Evolutionary conservation across 1,140 invertebrate species (phyloP).

Genomic region (Belonocnema kinseyi): DNA sequence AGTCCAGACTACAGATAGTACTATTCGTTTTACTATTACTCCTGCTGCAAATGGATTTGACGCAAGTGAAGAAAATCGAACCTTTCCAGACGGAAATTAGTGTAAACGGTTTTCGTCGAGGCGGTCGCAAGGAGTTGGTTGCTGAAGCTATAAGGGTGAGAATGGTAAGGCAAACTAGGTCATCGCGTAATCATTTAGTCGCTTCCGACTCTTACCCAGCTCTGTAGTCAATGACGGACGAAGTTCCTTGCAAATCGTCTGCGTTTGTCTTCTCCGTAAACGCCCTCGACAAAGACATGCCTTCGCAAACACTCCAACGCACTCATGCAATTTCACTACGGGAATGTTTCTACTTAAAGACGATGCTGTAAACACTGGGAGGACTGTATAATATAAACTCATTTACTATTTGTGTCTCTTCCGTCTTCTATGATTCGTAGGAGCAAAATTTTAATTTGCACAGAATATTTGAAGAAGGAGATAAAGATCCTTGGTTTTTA

Average conservation of each 20-base stretch:
- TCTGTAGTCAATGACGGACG: conserved; percentile 14
- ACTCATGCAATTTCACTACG: not conserved
- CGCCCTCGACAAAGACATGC: conserved; percentile 10
- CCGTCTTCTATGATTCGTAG: not conserved
- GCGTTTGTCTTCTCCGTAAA: conserved; percentile 18
- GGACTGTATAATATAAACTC: not conserved
- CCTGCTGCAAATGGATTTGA: not conserved
- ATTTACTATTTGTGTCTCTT: not conserved
- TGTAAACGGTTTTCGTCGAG: conserved; percentile 16
- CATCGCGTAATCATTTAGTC: conserved; percentile 28
- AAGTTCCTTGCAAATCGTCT: conserved; percentile 21
- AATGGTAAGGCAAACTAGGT: conserved; percentile 24
- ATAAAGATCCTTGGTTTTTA: no score
- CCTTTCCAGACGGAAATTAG: conserved; percentile 22
- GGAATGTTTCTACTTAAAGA: not conserved
- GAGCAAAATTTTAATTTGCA: no score
- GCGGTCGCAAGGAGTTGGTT: conserved; percentile 1
- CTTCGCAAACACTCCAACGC: not conserved
- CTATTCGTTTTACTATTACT: not conserved
- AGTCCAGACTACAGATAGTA: conserved; percentile 10
- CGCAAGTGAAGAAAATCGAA: conserved; percentile 23
- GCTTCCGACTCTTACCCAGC: conserved; percentile 27
- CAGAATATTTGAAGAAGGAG: no score
- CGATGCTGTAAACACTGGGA: not conserved
- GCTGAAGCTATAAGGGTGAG: conserved; percentile 1